A percentile compares a stretch with the other conserved stretches of the same genome.
Evolutionary conservation across 2,797 vertebrate genomes (phyloP).

Genomic region (Enteromius viviparus): DNA sequence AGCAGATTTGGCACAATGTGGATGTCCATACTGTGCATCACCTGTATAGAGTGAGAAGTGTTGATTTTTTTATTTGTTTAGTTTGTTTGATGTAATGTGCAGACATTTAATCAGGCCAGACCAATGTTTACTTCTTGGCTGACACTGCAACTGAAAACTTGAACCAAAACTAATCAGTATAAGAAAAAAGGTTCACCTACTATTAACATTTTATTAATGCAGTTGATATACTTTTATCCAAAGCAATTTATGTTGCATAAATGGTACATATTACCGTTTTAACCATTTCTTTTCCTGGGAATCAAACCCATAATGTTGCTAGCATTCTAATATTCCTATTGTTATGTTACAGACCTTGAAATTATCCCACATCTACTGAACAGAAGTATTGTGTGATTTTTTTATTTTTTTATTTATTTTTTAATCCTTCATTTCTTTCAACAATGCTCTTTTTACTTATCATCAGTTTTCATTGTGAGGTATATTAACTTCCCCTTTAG

Average conservation of each 20-base stretch:
- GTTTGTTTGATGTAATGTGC: neutral
- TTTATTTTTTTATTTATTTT: neutral
- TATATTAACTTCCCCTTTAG: neutral
- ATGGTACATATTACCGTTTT: neutral
- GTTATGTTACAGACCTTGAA: neutral
- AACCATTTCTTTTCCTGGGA: neutral
- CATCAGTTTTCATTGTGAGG: neutral
- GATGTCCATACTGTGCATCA: slow-evolving; percentile 96
- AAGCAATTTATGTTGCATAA: neutral
- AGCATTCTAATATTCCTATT: neutral
- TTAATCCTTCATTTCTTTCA: neutral
- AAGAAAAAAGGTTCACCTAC: neutral
- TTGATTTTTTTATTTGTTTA: neutral
- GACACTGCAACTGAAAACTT: neutral
- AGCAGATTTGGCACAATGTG: slow-evolving; percentile 95
- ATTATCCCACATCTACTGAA: neutral
- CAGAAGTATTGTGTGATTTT: neutral
- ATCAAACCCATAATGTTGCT: neutral
- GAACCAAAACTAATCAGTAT: neutral
- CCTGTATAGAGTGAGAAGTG: slow-evolving; percentile 63
- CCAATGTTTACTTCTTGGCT: neutral
- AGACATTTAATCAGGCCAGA: neutral
- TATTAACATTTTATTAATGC: neutral
- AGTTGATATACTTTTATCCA: neutral
- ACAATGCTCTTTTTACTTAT: neutral